phyloP scores from a whole-genome alignment of 2,797 vertebrate genomes.

The Silurus aristotelis region DNA sequence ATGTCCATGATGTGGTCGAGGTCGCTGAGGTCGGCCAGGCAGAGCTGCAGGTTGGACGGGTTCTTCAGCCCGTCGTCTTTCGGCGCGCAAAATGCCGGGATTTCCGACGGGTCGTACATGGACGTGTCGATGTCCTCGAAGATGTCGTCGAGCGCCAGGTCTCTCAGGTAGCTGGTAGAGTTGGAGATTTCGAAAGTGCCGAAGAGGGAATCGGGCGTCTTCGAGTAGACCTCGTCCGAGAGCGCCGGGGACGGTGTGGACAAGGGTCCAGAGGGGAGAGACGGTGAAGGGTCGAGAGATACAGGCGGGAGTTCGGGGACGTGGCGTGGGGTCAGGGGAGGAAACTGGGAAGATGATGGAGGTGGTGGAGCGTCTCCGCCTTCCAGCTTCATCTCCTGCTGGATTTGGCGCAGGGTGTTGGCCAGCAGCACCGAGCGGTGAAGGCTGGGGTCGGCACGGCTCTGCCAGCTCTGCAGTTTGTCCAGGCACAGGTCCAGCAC shows the following conservation, averaged over 20 bases:
- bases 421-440: conserved; percentile 81
- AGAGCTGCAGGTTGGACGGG: conserved; percentile 69
- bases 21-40: conserved; percentile 77
- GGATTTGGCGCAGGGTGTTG: conserved; percentile 81
- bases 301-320: conserved; percentile 48
- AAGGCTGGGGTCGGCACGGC: conserved; percentile 76
- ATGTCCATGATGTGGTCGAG: conserved; percentile 84
- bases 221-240: conserved; percentile 51
- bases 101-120: conserved; percentile 79
- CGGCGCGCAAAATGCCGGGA: conserved; percentile 60
- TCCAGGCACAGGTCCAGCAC: conserved; percentile 81
- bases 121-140: conserved; percentile 85
- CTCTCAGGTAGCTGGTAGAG: conserved; percentile 81
- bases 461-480: conserved; percentile 77
- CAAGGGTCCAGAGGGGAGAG: neutral
- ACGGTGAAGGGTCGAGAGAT: conserved; percentile 62
- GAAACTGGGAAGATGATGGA: conserved; percentile 31
- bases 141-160: conserved; percentile 80
- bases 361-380: conserved; percentile 56
- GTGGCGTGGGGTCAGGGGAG: conserved; percentile 49
- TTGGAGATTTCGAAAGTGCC: conserved; percentile 80
- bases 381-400: conserved; percentile 79
- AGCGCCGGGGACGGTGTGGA: neutral
- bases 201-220: conserved; percentile 72
- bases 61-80: conserved; percentile 33